Evolutionary conservation across 2,888 invertebrate species (phyloP), one percentile per base, ranked within the genome.

Genomic region (Zelleria hepariella): DNA sequence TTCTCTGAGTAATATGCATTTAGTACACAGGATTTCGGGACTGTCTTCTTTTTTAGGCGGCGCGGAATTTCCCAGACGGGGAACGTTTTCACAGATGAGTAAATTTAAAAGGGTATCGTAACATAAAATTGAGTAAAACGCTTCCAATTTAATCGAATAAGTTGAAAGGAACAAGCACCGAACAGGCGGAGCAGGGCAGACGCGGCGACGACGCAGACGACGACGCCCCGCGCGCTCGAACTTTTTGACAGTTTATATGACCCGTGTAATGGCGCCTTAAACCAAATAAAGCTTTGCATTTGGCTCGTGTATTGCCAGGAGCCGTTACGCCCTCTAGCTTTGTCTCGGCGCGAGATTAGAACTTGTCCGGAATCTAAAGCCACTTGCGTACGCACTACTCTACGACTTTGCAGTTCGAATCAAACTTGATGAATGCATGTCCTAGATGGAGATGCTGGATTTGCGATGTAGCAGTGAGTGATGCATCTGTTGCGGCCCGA

Each of bases 221-320:
- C 26, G 42, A 32, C 74, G 74, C 73, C 77, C 75, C 73, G 73
- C 73, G 72, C 70, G 68, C 77, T 78, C 77, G 71, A 85, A 86
- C 82, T 87, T 86, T 86, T 86, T 86, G 86, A 83, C 86, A 85
- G 83, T 81, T 85, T 86, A 85, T 86, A 87, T 86, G 87, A 86
- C 84, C 87, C 87, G 86, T 86, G 86, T 86, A 87, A 86, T 85
- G 79, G 82, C 75, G 80, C 80, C 85, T 84, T 85, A 81, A 85
- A 85, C 82, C 83, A 85, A 86, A 86, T 86, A 86, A 86, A 82
- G 82, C 83, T 79, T 81, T 82, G 79, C 78, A 82, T 86, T 86
- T 82, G 80, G 79, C 79, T 78, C 77, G 69, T 75, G 76, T 75
- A 75, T 75, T 69, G 75, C 67, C 49, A 65, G 72, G 66, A 62